These are phyloP conservation scores for Apistogramma diplotaenia DNA, from an alignment of 2,113 vertebrate species.

Conservation along the genomic window DNA sequence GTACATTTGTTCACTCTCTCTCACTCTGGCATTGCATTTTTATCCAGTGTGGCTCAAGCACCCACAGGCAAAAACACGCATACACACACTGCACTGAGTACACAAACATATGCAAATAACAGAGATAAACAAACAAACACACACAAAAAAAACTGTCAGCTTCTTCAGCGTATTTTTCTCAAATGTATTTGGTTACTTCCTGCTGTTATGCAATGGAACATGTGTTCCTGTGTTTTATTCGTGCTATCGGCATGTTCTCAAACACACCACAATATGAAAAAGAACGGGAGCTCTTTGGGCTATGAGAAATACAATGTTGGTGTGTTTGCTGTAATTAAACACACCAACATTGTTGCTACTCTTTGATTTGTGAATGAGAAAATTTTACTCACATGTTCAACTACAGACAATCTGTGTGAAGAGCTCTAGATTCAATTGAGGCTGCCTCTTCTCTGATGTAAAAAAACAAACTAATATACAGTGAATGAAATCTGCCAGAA, in stretches of 20 bases:
- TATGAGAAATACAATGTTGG: background rate
- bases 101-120: conserved; percentile 43
- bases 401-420: background rate
- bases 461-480: background rate
- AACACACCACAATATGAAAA: background rate
- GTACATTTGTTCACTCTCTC: conserved; percentile 32
- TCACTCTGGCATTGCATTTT: conserved; percentile 52
- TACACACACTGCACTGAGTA: conserved; percentile 14
- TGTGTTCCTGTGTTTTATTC: background rate
- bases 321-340: background rate
- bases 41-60: conserved; percentile 30
- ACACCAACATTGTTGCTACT: too few species aligned
- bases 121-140: background rate
- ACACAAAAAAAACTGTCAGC: background rate
- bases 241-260: background rate
- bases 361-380: background rate
- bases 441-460: conserved; percentile 6
- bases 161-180: background rate
- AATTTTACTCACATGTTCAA: background rate
- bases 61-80: background rate
- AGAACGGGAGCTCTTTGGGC: background rate
- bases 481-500: background rate
- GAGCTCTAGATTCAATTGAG: background rate
- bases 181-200: background rate
- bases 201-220: background rate